These are phyloP conservation scores for Protodeltote pygarga DNA, from an alignment of 2,888 invertebrate genomes.

Conservation along the genomic window DNA sequence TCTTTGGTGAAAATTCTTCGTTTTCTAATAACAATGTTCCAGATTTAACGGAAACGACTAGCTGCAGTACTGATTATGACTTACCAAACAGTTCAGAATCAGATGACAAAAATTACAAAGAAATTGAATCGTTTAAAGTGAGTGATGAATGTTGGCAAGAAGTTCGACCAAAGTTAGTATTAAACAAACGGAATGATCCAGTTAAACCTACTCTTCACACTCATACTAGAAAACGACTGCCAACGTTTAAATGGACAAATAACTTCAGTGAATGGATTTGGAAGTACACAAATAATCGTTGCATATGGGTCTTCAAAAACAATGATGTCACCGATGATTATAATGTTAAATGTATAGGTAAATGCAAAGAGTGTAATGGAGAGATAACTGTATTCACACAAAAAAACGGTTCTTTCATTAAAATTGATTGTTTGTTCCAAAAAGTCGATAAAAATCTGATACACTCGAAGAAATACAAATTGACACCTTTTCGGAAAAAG, in stretches of 20 bases:
- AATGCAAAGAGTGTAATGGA: constrained; percentile 6
- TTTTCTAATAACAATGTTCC: too few species aligned
- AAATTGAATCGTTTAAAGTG: too few species aligned
- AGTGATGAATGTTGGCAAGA: too few species aligned
- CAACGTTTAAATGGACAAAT: not conserved
- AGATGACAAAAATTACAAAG: too few species aligned
- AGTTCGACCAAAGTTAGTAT: too few species aligned
- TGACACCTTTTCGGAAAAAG: constrained; percentile 1
- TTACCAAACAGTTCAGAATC: too few species aligned
- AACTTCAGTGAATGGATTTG: constrained; percentile 3
- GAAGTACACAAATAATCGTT: constrained; percentile 12
- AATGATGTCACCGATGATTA: constrained; percentile 13
- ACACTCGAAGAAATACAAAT: not conserved
- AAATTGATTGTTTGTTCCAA: not conserved
- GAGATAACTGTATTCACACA: not conserved
- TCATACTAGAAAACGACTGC: too few species aligned
- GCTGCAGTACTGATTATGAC: too few species aligned
- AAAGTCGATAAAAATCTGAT: not conserved
- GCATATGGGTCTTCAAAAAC: constrained; percentile 12
- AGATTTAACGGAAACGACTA: too few species aligned
- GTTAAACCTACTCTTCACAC: too few species aligned
- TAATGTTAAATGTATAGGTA: constrained; percentile 10
- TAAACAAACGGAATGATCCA: too few species aligned
- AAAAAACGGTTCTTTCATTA: not conserved
- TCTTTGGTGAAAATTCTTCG: too few species aligned